phyloP scores from a whole-genome alignment of 2,797 vertebrate species.

The Muscicapa striata region DNA sequence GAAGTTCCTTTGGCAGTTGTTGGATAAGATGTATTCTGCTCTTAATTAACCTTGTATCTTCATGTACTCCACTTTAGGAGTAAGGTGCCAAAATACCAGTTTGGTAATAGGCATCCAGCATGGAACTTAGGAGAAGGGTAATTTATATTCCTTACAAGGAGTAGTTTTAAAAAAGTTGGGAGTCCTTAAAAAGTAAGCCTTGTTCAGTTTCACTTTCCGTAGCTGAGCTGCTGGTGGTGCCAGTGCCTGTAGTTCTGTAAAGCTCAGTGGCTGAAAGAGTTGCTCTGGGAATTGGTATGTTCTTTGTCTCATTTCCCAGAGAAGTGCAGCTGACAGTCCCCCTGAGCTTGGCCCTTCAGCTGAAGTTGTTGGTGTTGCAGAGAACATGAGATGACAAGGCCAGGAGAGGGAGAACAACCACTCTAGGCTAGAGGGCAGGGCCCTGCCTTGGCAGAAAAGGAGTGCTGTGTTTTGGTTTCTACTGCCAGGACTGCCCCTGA shows the following conservation, averaged over 20 bases:
- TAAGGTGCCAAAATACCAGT: not conserved
- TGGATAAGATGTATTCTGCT: not conserved
- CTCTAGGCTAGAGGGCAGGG: not conserved
- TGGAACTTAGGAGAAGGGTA: not conserved
- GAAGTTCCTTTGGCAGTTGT: not conserved
- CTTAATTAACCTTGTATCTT: not conserved
- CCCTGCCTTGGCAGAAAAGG: not conserved
- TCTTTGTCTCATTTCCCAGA: not conserved
- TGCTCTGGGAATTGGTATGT: not conserved
- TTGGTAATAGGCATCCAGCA: not conserved
- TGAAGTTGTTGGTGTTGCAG: not conserved
- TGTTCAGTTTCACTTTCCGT: not conserved
- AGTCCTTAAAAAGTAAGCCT: not conserved
- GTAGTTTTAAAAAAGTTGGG: not conserved
- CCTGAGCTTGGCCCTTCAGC: not conserved
- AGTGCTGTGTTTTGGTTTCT: not conserved
- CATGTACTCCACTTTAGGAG: accelerated
- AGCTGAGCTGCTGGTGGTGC: not conserved
- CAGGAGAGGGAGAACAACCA: not conserved
- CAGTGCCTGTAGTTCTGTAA: not conserved
- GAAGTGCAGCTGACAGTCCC: not conserved
- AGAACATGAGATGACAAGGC: not conserved
- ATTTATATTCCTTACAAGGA: not conserved
- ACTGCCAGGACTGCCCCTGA: not conserved
- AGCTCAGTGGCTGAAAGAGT: not conserved